Evolutionary conservation across 1,140 invertebrate genomes (phyloP).

Genomic region (Scaptomyza hsui): DNA sequence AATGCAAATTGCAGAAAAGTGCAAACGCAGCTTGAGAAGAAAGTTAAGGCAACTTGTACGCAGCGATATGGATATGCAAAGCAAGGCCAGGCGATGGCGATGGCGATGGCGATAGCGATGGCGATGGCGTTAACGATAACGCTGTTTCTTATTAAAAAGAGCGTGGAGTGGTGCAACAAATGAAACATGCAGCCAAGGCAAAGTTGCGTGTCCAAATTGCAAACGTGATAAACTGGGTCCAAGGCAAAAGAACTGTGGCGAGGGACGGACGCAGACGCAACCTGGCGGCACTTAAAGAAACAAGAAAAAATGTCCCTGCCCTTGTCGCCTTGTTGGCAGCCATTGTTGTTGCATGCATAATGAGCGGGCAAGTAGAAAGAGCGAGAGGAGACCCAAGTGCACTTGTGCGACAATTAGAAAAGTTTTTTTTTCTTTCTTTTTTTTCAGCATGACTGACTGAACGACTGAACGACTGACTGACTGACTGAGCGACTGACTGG

Average conservation of each 20-base stretch:
- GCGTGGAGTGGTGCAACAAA: slow-evolving; percentile 27
- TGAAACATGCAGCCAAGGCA: slow-evolving; percentile 65
- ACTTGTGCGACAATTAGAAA: slow-evolving; percentile 76
- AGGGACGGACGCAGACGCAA: slow-evolving; percentile 29
- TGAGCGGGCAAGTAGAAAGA: slow-evolving; percentile 35
- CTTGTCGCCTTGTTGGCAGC: slow-evolving; percentile 55
- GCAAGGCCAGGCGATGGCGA: background rate
- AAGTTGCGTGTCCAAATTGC: slow-evolving; percentile 66
- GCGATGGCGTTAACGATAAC: slow-evolving; percentile 3
- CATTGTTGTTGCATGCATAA: slow-evolving; percentile 74
- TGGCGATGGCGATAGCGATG: slow-evolving; percentile 1
- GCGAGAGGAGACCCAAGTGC: slow-evolving; percentile 40
- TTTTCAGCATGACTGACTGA: slow-evolving; percentile 21
- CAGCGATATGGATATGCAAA: slow-evolving; percentile 38
- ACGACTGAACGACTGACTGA: slow-evolving; percentile 8
- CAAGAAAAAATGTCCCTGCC: slow-evolving; percentile 56
- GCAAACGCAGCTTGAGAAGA: slow-evolving; percentile 46
- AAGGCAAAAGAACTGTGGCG: background rate
- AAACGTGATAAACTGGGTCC: slow-evolving; percentile 47
- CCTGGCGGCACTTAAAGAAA: slow-evolving; percentile 49
- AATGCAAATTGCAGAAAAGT: slow-evolving; percentile 58
- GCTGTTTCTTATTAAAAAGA: slow-evolving; percentile 25
- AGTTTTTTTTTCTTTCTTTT: slow-evolving; percentile 40
- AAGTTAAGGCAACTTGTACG: slow-evolving; percentile 17
- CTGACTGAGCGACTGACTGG: slow-evolving; percentile 6